Base-by-base conservation (phyloP, 2,888 invertebrate genomes). In the Ceratothoa steindachneri region DNA sequence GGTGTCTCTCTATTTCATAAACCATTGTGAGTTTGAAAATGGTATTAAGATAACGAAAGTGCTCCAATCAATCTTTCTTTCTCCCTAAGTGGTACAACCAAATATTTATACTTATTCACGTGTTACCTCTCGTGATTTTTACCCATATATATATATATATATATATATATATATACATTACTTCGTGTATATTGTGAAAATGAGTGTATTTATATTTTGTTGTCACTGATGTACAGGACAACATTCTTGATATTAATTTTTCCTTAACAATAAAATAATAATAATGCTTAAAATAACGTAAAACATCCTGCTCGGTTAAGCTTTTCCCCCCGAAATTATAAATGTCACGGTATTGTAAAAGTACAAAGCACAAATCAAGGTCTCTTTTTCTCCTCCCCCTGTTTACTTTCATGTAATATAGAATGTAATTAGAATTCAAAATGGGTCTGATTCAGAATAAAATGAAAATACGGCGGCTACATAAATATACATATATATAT, bases 141-240 rank as follows among this genome's bases (percentile, higher is more conserved):
- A n/a, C n/a, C n/a, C n/a, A n/a, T n/a, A n/a, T n/a, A n/a, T 67
- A 30, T 67, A 30, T 67, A 30, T 67, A 12, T 67, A 67, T 67
- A 67, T 67, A 67, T 29, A 67, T 67, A 67, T 67, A 67, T 67
- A 67, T 67, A 31, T 67, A 31, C 30, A 67, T 67, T 15, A 30
- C 28, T 67, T 15, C 22, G 31, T 67, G 19, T 41, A 67, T 67
- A 67, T 19, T 41, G 24, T 41, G 24, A 22, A 41, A 19, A 41
- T 41, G 31, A 30, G 31, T 41, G 31, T 67, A 67, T 31, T 19
- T 67, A 30, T 41, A 41, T 67, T 22, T 64, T 0, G 0, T 22
- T 64, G 24, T 64, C n/a, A 64, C 5, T 22, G n/a, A 64, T 0
- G 24, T 9, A n/a, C n/a, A n/a, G n/a, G n/a, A n/a, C n/a, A n/a